phyloP scores from a whole-genome alignment of 2,888 invertebrate genomes.

The Dryococelus australis region DNA sequence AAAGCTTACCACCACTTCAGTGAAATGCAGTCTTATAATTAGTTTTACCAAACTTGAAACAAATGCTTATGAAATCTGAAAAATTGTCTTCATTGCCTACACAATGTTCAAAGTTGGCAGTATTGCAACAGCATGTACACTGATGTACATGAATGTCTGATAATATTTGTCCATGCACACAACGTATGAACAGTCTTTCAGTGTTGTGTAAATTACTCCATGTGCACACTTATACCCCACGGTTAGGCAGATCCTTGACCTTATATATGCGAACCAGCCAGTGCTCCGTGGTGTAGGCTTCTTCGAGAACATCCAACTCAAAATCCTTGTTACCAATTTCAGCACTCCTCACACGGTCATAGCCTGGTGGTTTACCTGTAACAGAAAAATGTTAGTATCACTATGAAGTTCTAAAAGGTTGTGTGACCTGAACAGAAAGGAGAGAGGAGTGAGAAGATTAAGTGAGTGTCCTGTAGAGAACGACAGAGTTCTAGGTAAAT shows the following conservation, averaged over 20 bases:
- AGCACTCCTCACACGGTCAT: conserved; percentile 94
- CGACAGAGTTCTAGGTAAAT: no score
- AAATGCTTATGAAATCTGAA: background rate
- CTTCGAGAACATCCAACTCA: conserved; percentile 96
- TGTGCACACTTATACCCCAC: conserved; percentile 70
- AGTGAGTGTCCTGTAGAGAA: no score
- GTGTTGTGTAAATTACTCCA: background rate
- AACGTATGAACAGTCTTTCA: background rate
- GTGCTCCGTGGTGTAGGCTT: conserved; percentile 99
- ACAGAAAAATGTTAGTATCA: conserved; percentile 41
- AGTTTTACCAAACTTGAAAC: background rate
- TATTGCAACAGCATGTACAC: background rate
- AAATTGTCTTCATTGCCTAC: background rate
- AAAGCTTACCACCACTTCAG: conserved; percentile 1
- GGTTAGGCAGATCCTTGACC: conserved; percentile 92
- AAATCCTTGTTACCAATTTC: conserved; percentile 99
- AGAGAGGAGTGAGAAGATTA: conserved; percentile 5
- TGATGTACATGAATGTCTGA: background rate
- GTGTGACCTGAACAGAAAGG: conserved; percentile 42
- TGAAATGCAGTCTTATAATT: background rate
- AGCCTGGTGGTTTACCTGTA: conserved; percentile 91
- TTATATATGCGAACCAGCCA: conserved; percentile 99
- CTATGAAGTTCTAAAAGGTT: background rate
- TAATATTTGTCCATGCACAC: background rate
- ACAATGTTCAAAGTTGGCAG: conserved; percentile 7